These are phyloP conservation scores for Ophion slaviceki DNA, from an alignment of 2,888 invertebrate genomes.

Conservation along the genomic window DNA sequence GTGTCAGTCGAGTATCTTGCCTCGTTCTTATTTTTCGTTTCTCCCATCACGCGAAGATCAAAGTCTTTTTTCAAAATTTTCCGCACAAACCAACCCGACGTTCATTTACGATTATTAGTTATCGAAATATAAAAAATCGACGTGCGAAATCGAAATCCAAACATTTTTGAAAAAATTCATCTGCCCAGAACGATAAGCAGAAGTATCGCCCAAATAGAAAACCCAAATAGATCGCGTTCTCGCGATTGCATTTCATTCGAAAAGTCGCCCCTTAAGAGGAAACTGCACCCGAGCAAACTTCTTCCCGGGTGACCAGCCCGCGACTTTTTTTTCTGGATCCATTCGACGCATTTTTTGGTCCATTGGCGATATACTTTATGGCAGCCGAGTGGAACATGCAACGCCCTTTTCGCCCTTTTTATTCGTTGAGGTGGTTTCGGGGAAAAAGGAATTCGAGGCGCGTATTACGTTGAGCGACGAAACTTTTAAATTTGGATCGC, in stretches of 20 bases:
- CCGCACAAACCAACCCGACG: too few species aligned
- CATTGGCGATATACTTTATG: neutral
- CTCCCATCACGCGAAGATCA: too few species aligned
- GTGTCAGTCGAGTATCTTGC: neutral
- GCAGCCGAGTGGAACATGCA: neutral
- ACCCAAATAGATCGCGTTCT: too few species aligned
- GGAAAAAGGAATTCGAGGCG: slow-evolving; percentile 2
- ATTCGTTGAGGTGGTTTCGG: neutral
- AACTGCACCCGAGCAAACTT: neutral
- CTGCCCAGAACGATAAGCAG: too few species aligned
- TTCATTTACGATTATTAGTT: too few species aligned
- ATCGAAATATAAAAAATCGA: neutral
- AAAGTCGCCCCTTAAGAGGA: too few species aligned
- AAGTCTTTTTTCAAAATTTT: too few species aligned
- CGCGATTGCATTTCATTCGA: too few species aligned
- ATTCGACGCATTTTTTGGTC: neutral
- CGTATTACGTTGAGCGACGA: slow-evolving; percentile 32
- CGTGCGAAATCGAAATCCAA: neutral
- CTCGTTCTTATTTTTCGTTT: too few species aligned
- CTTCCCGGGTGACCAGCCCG: neutral
- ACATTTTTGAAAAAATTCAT: neutral
- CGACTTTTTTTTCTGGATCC: neutral
- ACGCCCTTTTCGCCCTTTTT: neutral
- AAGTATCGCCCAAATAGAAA: too few species aligned
- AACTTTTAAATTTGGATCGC: slow-evolving; percentile 68